Conservation (phyloP, 1,140 invertebrate genomes). For the Olivierus martensii region DNA sequence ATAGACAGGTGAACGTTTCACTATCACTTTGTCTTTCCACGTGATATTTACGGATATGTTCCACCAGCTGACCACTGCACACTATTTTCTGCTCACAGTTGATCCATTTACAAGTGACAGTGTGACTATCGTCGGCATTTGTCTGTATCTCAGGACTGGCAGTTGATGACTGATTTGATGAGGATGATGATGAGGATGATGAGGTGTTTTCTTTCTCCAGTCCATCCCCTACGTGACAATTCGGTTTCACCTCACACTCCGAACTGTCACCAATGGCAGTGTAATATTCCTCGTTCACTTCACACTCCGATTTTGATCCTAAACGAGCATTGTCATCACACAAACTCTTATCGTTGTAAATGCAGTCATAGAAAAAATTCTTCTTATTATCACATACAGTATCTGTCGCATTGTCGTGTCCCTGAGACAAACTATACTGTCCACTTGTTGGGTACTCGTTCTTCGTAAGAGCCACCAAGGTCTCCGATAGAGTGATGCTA, state of each 20-base stretch:
- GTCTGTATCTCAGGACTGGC: slow-evolving; percentile 2
- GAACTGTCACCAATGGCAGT: too few relatives aligned
- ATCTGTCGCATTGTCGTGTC: neutral
- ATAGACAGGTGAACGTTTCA: slow-evolving; percentile 12
- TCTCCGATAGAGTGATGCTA: neutral
- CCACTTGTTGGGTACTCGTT: neutral
- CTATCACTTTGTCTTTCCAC: slow-evolving; percentile 12
- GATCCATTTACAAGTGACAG: slow-evolving; percentile 7
- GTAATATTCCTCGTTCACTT: too few relatives aligned
- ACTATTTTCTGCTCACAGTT: slow-evolving; percentile 5
- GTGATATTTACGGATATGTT: slow-evolving; percentile 11
- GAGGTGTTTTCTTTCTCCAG: neutral
- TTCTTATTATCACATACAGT: neutral
- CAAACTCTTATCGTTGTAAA: neutral
- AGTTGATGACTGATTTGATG: neutral
- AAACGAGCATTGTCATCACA: too few relatives aligned
- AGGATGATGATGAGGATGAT: neutral
- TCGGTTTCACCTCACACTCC: too few relatives aligned
- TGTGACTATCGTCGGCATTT: slow-evolving; percentile 10
- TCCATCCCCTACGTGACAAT: too few relatives aligned
- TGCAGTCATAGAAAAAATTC: neutral
- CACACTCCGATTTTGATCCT: too few relatives aligned
- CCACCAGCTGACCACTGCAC: slow-evolving; percentile 11
- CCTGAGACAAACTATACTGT: neutral
- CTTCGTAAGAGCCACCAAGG: too few relatives aligned